Base-by-base conservation (phyloP, 2,888 invertebrate genomes). In the Caenorhabditis angaria region DNA sequence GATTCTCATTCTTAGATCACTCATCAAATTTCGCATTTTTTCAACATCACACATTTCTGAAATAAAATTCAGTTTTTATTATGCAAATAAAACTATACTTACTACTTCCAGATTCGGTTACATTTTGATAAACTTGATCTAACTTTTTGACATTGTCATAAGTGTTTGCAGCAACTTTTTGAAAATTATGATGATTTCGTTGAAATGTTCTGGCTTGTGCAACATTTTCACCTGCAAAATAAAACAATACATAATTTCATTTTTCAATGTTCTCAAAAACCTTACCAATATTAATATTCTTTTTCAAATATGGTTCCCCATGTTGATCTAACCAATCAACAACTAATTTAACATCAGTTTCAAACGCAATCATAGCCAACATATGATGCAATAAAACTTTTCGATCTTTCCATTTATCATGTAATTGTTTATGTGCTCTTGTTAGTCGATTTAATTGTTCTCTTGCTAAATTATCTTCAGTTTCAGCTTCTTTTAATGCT, bases 311-410 rank as follows among this genome's bases (percentile, higher is more conserved):
- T 1, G 86, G 81, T 59, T 86, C 86, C 8, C 86, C 86, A 61
- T 86, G 85, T 18, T 82, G 68, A n/a, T 85, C 80, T 47, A 86
- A 70, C 86, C 86, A 86, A 35, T 83, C 81, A 10, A 85, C 72
- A 1, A 86, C 86, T 54, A 76, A 63, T 50, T 76, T 72, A 5
- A 76, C 75, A 65, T 83, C 83, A 2, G 77, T 75, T 54, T 83
- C 77, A 53, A 83, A 81, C 18, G 78, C 82, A 12, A 76, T 77
- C 56, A 73, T 63, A 0, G 83, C 81, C 18, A 77, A 70, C 64
- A 80, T 64, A 22, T 77, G 70, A 32, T 77, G 73, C 14, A 82
- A 64, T 18, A 41, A 22, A 27, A 76, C 77, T 65, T 76, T 73
- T 50, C 76, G 57, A 14, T 71, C 74, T 27, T 69, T 72, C 72